These are phyloP conservation scores for Miltochrista miniata DNA, from an alignment of 2,888 invertebrate species.

Conservation along the genomic window DNA sequence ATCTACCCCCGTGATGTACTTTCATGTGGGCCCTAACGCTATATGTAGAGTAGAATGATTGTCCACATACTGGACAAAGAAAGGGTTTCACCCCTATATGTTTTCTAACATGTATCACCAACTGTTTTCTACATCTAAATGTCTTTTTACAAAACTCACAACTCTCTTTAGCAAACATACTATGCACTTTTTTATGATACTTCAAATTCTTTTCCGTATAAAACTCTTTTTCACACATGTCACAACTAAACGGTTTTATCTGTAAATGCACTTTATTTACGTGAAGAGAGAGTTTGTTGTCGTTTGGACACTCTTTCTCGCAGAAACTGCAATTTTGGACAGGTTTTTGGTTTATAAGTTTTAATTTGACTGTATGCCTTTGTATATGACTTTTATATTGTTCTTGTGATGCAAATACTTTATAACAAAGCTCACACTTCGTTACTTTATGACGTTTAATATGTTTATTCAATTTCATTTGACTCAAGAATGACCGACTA, in stretches of 20 bases:
- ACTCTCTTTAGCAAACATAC: slow-evolving; percentile 50
- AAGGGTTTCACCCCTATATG: slow-evolving; percentile 70
- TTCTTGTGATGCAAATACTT: slow-evolving; percentile 52
- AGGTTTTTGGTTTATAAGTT: slow-evolving; percentile 33
- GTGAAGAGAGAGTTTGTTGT: slow-evolving; percentile 66
- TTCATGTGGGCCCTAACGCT: slow-evolving; percentile 61
- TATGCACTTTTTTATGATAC: slow-evolving; percentile 66
- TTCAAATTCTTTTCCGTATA: slow-evolving; percentile 65
- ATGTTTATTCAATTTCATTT: slow-evolving; percentile 49
- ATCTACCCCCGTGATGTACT: slow-evolving; percentile 61
- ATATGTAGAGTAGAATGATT: slow-evolving; percentile 57
- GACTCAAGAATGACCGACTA: slow-evolving; percentile 49
- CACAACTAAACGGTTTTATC: slow-evolving; percentile 72
- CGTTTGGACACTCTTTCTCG: slow-evolving; percentile 62
- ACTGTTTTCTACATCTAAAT: slow-evolving; percentile 58
- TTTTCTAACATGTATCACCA: slow-evolving; percentile 69
- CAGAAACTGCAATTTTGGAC: slow-evolving; percentile 69
- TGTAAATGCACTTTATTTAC: slow-evolving; percentile 74
- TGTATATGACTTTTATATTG: slow-evolving; percentile 58
- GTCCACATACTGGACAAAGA: slow-evolving; percentile 59
- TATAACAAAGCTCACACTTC: slow-evolving; percentile 61
- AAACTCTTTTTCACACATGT: slow-evolving; percentile 73
- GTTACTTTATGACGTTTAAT: slow-evolving; percentile 48
- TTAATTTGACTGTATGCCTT: slow-evolving; percentile 56
- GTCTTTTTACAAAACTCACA: slow-evolving; percentile 66